Evolutionary conservation across 1,140 invertebrate species (phyloP), one percentile per base, ranked within the genome.

Genomic region (Ceratoteleas bidentatus): DNA sequence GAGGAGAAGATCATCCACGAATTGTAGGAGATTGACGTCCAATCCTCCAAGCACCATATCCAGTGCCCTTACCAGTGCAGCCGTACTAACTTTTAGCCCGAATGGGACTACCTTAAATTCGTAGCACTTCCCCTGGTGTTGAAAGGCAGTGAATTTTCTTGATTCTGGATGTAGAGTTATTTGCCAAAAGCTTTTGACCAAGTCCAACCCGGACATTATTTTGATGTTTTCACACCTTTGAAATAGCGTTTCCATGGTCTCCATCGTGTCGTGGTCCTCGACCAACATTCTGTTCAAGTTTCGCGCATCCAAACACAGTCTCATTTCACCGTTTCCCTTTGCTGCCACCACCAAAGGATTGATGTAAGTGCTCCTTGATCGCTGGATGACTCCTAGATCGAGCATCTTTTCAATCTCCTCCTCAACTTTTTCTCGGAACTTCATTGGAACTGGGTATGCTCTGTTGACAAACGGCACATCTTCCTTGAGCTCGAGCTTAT

Each of bases 111-210:
- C 57, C 7, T 13, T 53, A 24, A 72, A 60, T 45, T 72, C 68
- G 16, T 61, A 72, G 9, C 16, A 43, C 7, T 36, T 10, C 0
- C 85, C 85, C 64, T 87, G 68, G 54, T 86, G 84, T 2, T 79
- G 65, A 57, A 89, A 90, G 0, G 47, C 60, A 2, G 33, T 64
- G 16, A 52, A 64, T 32, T 64, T 14, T 5, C 33, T 52, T 1
- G 65, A 69, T 40, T 52, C 34, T 9, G 34, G 43, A 32, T 49
- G 45, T 5, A 69, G 34, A 6, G 65, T 43, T 2, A 69, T 33
- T 32, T 58, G 65, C 53, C 54, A 58, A 40, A 49, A 69, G 40
- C 65, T 69, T 14, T 40, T 54, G 8, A 57, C 14, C 14, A 69
- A n/a, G 15, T 69, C 65, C 16, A 68, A 16, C 33, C 53, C 43